Conservation (phyloP, 2,797 vertebrate species). For the Micropoecilia bifurca region DNA sequence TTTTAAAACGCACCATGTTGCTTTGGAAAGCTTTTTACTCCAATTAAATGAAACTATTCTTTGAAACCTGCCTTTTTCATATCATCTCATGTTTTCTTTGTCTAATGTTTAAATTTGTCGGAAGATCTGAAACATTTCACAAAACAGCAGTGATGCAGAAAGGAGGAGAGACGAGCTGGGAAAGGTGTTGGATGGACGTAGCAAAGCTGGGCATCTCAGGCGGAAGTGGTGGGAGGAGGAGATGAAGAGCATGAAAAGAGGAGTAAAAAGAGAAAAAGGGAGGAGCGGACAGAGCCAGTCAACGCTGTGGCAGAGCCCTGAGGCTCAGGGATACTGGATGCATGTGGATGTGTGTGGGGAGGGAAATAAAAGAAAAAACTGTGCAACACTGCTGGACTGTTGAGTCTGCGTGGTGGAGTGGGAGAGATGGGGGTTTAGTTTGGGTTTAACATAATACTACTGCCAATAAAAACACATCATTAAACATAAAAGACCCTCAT, state of each 20-base stretch:
- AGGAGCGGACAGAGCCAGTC: constrained; percentile 30
- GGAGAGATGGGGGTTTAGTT: not conserved
- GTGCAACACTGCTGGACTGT: constrained; percentile 37
- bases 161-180: not conserved
- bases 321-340: constrained; percentile 39
- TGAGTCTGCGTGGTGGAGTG: constrained; percentile 19
- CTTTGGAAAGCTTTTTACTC: not conserved
- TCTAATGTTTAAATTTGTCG: too few species aligned
- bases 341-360: constrained; percentile 15
- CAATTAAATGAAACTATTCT: not conserved
- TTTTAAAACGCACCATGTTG: not conserved
- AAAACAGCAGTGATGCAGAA: not conserved
- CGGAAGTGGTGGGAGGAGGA: constrained; percentile 38
- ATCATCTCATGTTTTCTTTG: too few species aligned
- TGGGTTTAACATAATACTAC: not conserved
- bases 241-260: not conserved
- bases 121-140: not conserved
- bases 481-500: not conserved
- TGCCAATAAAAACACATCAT: not conserved
- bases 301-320: constrained; percentile 44
- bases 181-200: not conserved
- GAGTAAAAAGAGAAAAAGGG: constrained; percentile 10
- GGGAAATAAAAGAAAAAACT: constrained; percentile 11
- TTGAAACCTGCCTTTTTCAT: not conserved
- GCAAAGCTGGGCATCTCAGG: constrained; percentile 49